Evolutionary conservation across 2,113 vertebrate species (phyloP).

Genomic region (Rhea americana): DNA sequence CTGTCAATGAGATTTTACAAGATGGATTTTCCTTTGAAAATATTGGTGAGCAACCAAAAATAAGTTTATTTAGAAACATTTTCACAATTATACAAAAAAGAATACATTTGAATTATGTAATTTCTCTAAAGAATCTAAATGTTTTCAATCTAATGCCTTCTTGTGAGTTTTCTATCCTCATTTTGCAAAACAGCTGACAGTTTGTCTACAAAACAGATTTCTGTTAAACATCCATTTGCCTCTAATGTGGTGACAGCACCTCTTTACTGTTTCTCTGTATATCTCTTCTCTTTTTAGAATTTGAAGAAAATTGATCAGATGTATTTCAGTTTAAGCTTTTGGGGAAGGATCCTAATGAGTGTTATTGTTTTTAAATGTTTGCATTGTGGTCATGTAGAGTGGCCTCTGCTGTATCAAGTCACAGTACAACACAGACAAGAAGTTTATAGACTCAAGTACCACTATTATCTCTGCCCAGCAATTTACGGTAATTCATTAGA

Average conservation of each 20-base stretch:
- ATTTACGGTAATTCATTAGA: constrained; percentile 4
- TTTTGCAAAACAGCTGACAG: constrained; percentile 30
- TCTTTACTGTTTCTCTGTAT: constrained; percentile 18
- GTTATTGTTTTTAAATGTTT: constrained; percentile 10
- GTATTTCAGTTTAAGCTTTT: constrained; percentile 34
- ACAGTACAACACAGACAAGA: background rate
- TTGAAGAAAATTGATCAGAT: constrained; percentile 1
- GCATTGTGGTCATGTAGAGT: constrained; percentile 5
- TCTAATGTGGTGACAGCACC: constrained; percentile 40
- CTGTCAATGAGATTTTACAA: background rate
- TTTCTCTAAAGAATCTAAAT: background rate
- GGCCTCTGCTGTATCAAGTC: background rate
- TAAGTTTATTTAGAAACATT: background rate
- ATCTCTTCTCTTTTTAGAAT: background rate
- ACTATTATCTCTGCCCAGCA: constrained; percentile 23
- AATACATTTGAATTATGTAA: background rate
- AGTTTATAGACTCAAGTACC: background rate
- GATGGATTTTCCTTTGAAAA: background rate
- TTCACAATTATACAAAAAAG: background rate
- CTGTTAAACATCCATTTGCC: background rate
- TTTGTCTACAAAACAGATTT: constrained; percentile 57
- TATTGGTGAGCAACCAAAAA: background rate
- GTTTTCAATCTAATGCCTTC: background rate
- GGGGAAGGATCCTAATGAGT: constrained; percentile 11
- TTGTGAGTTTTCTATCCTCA: constrained; percentile 7